Base-by-base conservation (phyloP, 2,888 invertebrate species). In the Matsumyia berberina region DNA sequence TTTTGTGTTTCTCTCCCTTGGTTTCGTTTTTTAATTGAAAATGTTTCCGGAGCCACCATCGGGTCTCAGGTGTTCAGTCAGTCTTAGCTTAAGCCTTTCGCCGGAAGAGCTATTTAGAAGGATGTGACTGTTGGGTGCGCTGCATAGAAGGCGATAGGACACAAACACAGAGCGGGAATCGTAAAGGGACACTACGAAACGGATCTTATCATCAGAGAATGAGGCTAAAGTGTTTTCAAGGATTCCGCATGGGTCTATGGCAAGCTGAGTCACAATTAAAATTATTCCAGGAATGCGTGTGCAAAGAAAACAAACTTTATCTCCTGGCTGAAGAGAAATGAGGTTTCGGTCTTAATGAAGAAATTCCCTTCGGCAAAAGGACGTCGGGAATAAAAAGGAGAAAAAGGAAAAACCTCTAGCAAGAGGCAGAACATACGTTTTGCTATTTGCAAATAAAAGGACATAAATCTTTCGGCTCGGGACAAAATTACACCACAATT, bases 51-150 rank as follows among this genome's bases (percentile, higher is more conserved):
- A 76, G 67, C 80, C 58, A 64, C 60, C 74, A 69, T 62, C 19
- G 46, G 46, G 90, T 89, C 90, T 90, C 90, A 91, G 90, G 90
- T 91, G 90, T 90, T 90, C 89, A 70, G 89, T 90, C 88, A 90
- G 91, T 89, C 90, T 90, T 89, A 89, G 88, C 88, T 88, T 90
- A 91, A 91, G 90, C 90, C 91, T 90, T 90, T 90, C 87, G 88
- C 87, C 86, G 88, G 89, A 89, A 85, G 24, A 24, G 73, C 79
- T 74, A 69, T 73, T 74, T 69, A 33, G 33, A 57, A 12, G 62
- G 49, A 74, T 64, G 33, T 70, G 51, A 9, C 53, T 44, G 51
- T n/a, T 67, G 44, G n/a, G 44, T 44, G 51, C 44, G 31, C 24
- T 49, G 29, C 19, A 44, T 15, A 19, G 9, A 55, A 24, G 37